phyloP scores from a whole-genome alignment of 2,888 invertebrate species.

The Deilephila porcellus region DNA sequence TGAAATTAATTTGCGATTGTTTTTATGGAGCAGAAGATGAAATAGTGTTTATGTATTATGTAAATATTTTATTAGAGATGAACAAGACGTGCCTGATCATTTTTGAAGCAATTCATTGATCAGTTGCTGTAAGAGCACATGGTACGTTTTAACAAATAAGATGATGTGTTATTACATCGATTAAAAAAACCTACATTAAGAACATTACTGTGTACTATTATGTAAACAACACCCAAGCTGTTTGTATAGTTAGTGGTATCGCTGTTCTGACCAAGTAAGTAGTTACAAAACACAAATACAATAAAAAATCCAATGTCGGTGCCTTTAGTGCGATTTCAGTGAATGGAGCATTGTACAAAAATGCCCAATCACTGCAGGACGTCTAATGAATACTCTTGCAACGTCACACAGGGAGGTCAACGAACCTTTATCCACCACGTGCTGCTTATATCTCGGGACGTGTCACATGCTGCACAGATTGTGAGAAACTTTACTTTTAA shows the following conservation, averaged over 20 bases:
- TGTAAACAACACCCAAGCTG: too few species aligned
- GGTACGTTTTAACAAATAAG: too few species aligned
- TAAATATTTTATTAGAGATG: too few species aligned
- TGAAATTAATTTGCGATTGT: background rate
- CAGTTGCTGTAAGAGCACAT: too few species aligned
- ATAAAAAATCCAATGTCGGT: background rate
- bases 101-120: too few species aligned
- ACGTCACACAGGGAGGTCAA: conserved; percentile 60
- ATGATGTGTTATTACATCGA: too few species aligned
- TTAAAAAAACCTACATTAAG: too few species aligned
- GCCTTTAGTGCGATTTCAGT: background rate
- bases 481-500: conserved; percentile 50
- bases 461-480: conserved; percentile 55
- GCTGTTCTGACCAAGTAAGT: background rate
- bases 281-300: background rate
- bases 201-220: too few species aligned
- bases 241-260: too few species aligned
- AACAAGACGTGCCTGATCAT: background rate
- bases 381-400: conserved; percentile 60
- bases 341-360: conserved; percentile 50
- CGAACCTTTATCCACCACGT: conserved; percentile 62
- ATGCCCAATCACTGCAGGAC: conserved; percentile 58
- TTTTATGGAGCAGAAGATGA: background rate
- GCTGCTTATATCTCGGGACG: conserved; percentile 54
- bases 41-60: too few species aligned